These are phyloP conservation scores for Podarcis muralis DNA, from an alignment of 2,113 vertebrate genomes.

Conservation along the genomic window DNA sequence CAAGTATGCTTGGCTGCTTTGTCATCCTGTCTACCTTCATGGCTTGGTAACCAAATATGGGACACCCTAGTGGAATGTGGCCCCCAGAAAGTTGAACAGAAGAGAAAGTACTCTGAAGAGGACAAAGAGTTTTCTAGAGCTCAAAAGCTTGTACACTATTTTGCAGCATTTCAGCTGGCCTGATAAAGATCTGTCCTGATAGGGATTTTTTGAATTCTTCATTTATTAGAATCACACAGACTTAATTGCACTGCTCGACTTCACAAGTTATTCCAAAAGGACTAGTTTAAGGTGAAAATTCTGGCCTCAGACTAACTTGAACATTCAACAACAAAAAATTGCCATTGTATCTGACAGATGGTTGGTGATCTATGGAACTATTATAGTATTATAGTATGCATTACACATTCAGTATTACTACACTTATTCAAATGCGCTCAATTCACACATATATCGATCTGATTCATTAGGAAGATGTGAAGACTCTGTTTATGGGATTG, in stretches of 20 bases:
- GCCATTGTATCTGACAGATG: not conserved
- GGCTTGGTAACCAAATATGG: not conserved
- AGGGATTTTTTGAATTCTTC: too few relatives aligned
- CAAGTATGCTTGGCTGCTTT: not conserved
- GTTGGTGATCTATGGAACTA: not conserved
- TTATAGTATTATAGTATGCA: not conserved
- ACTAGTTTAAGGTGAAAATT: not conserved
- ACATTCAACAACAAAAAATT: not conserved
- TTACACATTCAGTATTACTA: not conserved
- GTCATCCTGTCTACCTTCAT: not conserved
- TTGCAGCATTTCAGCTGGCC: too few relatives aligned
- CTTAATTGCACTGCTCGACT: slow-evolving; percentile 24
- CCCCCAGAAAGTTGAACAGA: too few relatives aligned
- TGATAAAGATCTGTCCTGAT: too few relatives aligned
- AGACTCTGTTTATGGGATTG: not conserved
- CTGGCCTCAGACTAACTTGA: not conserved
- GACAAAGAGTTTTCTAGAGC: too few relatives aligned
- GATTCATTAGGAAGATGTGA: not conserved
- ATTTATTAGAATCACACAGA: too few relatives aligned
- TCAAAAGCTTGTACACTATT: too few relatives aligned
- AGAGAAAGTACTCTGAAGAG: too few relatives aligned
- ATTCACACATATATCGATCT: not conserved
- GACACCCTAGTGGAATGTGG: not conserved
- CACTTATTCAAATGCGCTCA: not conserved
- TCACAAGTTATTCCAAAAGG: not conserved